Base-by-base conservation (phyloP, 2,888 invertebrate species). In the Augochlorella aurata region DNA sequence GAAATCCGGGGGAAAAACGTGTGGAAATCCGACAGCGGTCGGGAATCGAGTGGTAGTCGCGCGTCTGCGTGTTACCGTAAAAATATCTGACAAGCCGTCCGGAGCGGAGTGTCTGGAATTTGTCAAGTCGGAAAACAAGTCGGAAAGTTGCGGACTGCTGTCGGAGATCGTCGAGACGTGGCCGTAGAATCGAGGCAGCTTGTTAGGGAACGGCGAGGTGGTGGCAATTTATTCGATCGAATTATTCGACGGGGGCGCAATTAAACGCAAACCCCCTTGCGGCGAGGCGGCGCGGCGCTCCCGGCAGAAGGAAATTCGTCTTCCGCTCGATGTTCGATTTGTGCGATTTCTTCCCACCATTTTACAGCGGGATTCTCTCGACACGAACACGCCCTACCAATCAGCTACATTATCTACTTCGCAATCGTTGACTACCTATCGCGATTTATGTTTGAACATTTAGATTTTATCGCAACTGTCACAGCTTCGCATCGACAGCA, bases 171-270 rank as follows among this genome's bases (percentile, higher is more conserved):
- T 63, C 63, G 38, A 9, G 4, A 38, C 29, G 63, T 7, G 5
- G 38, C 7, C 38, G 38, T 7, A 4, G 38, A 38, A 38, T 38
- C 16, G 0, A 8, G 58, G 24, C 63, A 10, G 74, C 74, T 81
- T 81, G 81, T 81, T 75, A 81, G 81, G 50, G 58, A 44, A 72
- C 74, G 81, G 45, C 81, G 61, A 74, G 38, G 18, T 65, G 72
- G 72, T 68, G 66, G 81, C 81, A 81, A 81, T 81, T 81, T 81
- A 73, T 81, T 74, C 74, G 74, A 81, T 81, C 81, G 67, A 81
- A 74, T 81, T 81, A 74, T 58, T 71, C 74, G 71, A 52, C 67
- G 67, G 70, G 54, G 69, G 24, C 45, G 74, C 74, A 81, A 81
- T 81, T 81, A 81, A 81, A 81, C 74, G 61, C 54, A 52, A 74